Base-by-base conservation (phyloP, 37 sponge, comb jelly and placozoan genomes). In the Corticium candelabrum region DNA sequence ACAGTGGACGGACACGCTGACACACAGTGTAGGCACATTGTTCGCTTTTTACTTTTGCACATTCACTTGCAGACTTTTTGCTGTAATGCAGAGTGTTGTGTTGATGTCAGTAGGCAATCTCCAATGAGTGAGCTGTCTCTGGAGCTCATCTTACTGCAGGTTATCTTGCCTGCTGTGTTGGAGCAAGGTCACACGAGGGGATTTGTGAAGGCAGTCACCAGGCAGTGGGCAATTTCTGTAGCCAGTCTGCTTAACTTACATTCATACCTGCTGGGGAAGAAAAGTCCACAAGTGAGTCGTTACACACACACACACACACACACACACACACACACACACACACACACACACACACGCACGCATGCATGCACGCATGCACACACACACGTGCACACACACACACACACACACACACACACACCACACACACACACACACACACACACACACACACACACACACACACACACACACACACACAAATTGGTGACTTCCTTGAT, bases 61-160 rank as follows among this genome's bases (percentile, higher is more conserved):
- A n/a, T n/a, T n/a, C n/a, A n/a, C n/a, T n/a, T n/a, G n/a, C n/a
- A n/a, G n/a, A n/a, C n/a, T n/a, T n/a, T n/a, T n/a, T n/a, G n/a
- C n/a, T n/a, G n/a, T n/a, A n/a, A n/a, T n/a, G n/a, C n/a, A n/a
- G n/a, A n/a, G n/a, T n/a, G n/a, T 37, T 5, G 37, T n/a, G n/a
- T n/a, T n/a, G n/a, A n/a, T n/a, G n/a, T n/a, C n/a, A n/a, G n/a
- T n/a, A n/a, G 62, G 15, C 15, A 50, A 27, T 50, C 62, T 62
- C 90, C 87, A 3, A 70, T 92, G 3, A 34, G 93, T 41, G 96
- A 95, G 82, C 79, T 95, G 0, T 88, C 87, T 43, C 38, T 95
- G 74, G 96, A 95, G 78, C 86, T 95, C 0, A 77, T 95, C 3
- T 79, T 95, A 4, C 88, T 95, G 3, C 96, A 95, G 43, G 90